phyloP scores from a whole-genome alignment of 2,888 invertebrate species.

The Nomada lathburiana region DNA sequence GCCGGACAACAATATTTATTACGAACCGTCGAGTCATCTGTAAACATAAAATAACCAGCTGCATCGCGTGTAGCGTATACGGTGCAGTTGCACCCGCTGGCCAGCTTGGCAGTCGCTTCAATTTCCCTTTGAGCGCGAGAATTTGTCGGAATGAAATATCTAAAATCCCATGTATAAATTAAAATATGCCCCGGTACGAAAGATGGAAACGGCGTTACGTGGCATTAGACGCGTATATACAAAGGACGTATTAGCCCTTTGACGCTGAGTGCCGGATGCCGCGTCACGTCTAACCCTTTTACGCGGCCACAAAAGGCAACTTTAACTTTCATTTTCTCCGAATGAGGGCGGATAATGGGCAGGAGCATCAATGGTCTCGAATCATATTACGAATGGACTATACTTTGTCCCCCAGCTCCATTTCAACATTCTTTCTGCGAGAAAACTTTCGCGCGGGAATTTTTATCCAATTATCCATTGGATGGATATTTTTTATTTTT shows the following conservation, averaged over 20 bases:
- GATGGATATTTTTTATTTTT: too few species aligned
- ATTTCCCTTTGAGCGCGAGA: constrained; percentile 52
- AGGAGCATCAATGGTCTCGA: neutral
- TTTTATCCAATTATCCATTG: too few species aligned
- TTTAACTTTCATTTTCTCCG: constrained; percentile 33
- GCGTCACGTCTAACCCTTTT: constrained; percentile 29
- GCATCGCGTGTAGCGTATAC: constrained; percentile 52
- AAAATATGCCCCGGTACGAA: constrained; percentile 32
- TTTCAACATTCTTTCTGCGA: too few species aligned
- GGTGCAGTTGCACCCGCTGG: constrained; percentile 31
- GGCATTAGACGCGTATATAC: constrained; percentile 3
- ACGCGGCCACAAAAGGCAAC: constrained; percentile 14
- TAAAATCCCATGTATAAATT: constrained; percentile 47
- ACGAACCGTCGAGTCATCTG: constrained; percentile 57
- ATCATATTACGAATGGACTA: neutral
- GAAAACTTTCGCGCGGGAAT: too few species aligned
- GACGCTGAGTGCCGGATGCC: constrained; percentile 1
- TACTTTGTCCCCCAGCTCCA: too few species aligned
- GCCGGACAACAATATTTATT: constrained; percentile 62
- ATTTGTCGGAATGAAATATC: constrained; percentile 62
- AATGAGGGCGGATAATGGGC: constrained; percentile 33
- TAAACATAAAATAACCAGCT: constrained; percentile 65
- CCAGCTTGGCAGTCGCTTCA: constrained; percentile 27
- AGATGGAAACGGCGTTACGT: constrained; percentile 20
- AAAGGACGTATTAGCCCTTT: constrained; percentile 9